phyloP scores from a whole-genome alignment of 1,140 invertebrate genomes.

The Cyclina sinensis region DNA sequence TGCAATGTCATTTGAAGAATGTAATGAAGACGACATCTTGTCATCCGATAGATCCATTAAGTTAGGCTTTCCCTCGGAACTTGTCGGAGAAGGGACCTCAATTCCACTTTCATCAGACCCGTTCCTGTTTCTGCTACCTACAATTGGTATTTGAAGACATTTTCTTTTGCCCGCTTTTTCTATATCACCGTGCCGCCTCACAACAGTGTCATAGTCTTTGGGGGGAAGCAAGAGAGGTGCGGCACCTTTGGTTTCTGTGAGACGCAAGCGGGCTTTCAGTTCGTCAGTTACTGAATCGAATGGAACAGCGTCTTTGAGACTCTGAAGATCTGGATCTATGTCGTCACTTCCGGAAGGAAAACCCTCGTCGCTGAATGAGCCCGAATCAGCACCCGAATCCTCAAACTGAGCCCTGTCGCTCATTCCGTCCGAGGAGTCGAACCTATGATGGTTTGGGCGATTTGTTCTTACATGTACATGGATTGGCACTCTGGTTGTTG shows the following conservation, averaged over 20 bases:
- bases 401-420: constrained; percentile 72
- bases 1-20: constrained; percentile 10
- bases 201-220: constrained; percentile 94
- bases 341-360: constrained; percentile 74
- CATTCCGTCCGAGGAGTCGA: constrained; percentile 71
- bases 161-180: constrained; percentile 70
- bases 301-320: constrained; percentile 89
- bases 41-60: constrained; percentile 57
- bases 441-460: constrained; percentile 24
- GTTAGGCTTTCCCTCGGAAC: constrained; percentile 51
- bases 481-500: constrained; percentile 1
- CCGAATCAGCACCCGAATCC: constrained; percentile 77
- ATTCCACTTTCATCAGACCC: constrained; percentile 79
- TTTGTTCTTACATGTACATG: constrained; percentile 22
- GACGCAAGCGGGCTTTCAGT: constrained; percentile 93
- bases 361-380: constrained; percentile 76
- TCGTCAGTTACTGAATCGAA: constrained; percentile 97
- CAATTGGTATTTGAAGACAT: constrained; percentile 72
- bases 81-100: constrained; percentile 74
- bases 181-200: constrained; percentile 92
- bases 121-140: constrained; percentile 69
- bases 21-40: constrained; percentile 1
- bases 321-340: constrained; percentile 80
- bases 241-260: constrained; percentile 84
- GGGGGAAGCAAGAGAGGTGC: constrained; percentile 95